Conservation (phyloP, 2,797 vertebrate genomes). For the Gadopsis bispinosus region DNA sequence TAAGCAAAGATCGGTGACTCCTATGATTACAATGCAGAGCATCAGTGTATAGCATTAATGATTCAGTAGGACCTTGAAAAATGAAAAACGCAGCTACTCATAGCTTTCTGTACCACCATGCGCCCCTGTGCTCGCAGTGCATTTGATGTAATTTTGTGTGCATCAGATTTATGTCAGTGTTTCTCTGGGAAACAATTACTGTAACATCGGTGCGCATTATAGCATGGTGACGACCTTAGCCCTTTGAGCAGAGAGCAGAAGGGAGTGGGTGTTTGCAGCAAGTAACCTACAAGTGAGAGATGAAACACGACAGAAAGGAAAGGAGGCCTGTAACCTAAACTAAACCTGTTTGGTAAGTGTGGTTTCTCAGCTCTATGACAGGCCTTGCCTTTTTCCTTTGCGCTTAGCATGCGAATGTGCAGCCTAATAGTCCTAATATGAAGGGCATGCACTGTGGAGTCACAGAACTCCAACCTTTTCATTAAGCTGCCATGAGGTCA, state of each 20-base stretch:
- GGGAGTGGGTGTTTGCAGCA: background rate
- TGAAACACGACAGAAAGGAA: conserved; percentile 6
- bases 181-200: conserved; percentile 42
- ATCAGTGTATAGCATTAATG: conserved; percentile 58
- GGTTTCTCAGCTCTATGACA: background rate
- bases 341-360: background rate
- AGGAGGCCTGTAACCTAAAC: conserved; percentile 15
- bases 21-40: conserved; percentile 66
- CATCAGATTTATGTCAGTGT: conserved; percentile 38
- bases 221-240: background rate
- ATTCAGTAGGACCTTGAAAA: conserved; percentile 71
- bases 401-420: background rate
- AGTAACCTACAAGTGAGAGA: conserved; percentile 13
- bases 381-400: background rate
- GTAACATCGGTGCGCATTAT: conserved; percentile 18
- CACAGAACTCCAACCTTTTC: conserved; percentile 9
- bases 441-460: background rate
- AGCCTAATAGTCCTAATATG: conserved; percentile 27
- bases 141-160: conserved; percentile 37
- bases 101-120: conserved; percentile 34
- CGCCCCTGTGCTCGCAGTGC: conserved; percentile 31
- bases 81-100: conserved; percentile 62
- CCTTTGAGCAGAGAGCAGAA: conserved; percentile 11
- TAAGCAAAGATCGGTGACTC: conserved; percentile 51
- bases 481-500: conserved; percentile 1